These are phyloP conservation scores for Umimayanthus chanpuru DNA, from an alignment of 92 coral and sea anemone species.

Conservation along the genomic window DNA sequence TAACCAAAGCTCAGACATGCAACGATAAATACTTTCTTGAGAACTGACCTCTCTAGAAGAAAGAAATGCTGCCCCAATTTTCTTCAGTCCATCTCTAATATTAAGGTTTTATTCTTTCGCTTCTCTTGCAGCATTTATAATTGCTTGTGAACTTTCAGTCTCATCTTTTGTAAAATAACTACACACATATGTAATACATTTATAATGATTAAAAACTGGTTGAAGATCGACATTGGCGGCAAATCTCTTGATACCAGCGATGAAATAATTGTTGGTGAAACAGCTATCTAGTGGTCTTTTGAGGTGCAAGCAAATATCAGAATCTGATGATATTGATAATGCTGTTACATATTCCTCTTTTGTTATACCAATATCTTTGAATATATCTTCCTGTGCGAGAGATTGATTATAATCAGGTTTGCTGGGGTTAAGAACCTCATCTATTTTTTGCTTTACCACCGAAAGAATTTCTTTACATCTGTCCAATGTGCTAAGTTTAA, in stretches of 20 bases:
- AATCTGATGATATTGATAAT: conserved; percentile 45
- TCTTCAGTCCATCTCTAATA: conserved; percentile 54
- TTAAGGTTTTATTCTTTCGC: conserved; percentile 49
- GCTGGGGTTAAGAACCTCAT: conserved; percentile 30
- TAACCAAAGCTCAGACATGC: conserved; percentile 65
- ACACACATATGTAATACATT: conserved; percentile 59
- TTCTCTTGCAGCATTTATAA: conserved; percentile 41
- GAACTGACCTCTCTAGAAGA: conserved; percentile 72
- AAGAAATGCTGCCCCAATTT: conserved; percentile 69
- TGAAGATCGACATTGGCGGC: conserved; percentile 61
- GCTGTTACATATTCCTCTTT: conserved; percentile 40
- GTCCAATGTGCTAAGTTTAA: conserved; percentile 27
- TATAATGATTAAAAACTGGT: conserved; percentile 54
- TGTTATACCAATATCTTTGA: conserved; percentile 16
- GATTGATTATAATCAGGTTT: conserved; percentile 30
- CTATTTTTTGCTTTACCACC: conserved; percentile 60
- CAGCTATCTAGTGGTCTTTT: conserved; percentile 40
- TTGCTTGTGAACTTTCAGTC: background rate
- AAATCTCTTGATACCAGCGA: conserved; percentile 65
- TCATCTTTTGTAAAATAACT: conserved; percentile 53
- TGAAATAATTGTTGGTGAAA: conserved; percentile 30
- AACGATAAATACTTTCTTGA: conserved; percentile 66
- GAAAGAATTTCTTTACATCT: conserved; percentile 56
- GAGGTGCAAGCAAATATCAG: conserved; percentile 31
- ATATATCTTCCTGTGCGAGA: conserved; percentile 26